Evolutionary conservation across 2,888 invertebrate genomes (phyloP).

Genomic region (Eucera pruinosa): DNA sequence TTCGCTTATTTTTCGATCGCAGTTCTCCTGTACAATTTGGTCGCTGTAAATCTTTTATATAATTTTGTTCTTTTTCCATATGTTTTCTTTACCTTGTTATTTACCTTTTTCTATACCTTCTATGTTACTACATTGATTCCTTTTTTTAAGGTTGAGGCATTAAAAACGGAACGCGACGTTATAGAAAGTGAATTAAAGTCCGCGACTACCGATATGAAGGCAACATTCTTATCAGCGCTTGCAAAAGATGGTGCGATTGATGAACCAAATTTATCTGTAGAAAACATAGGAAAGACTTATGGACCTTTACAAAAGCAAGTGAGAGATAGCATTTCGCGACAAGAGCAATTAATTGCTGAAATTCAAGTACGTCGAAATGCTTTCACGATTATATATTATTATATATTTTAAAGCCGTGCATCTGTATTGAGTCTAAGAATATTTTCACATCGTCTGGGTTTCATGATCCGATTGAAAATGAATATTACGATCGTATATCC

Average conservation of each 20-base stretch:
- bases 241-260: constrained; percentile 91
- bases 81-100: neutral
- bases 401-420: neutral
- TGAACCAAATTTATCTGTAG: constrained; percentile 90
- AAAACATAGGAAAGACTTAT: constrained; percentile 90
- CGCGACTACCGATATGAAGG: constrained; percentile 92
- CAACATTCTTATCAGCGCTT: constrained; percentile 90
- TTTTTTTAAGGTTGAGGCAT: constrained; percentile 88
- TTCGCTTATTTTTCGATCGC: too few relatives aligned
- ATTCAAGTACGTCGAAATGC: constrained; percentile 86
- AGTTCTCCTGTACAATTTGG: too few relatives aligned
- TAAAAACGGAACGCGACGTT: constrained; percentile 95
- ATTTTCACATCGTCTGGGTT: too few relatives aligned
- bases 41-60: too few relatives aligned
- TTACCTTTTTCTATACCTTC: too few relatives aligned
- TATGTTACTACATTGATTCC: neutral
- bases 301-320: constrained; percentile 92
- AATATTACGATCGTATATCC: too few relatives aligned
- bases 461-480: too few relatives aligned
- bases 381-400: neutral
- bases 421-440: too few relatives aligned
- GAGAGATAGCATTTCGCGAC: constrained; percentile 89
- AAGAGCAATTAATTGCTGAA: constrained; percentile 88
- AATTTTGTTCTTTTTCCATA: neutral
- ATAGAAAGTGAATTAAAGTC: constrained; percentile 95